Base-by-base conservation (phyloP, 2,888 invertebrate species). In the Euphydryas editha region DNA sequence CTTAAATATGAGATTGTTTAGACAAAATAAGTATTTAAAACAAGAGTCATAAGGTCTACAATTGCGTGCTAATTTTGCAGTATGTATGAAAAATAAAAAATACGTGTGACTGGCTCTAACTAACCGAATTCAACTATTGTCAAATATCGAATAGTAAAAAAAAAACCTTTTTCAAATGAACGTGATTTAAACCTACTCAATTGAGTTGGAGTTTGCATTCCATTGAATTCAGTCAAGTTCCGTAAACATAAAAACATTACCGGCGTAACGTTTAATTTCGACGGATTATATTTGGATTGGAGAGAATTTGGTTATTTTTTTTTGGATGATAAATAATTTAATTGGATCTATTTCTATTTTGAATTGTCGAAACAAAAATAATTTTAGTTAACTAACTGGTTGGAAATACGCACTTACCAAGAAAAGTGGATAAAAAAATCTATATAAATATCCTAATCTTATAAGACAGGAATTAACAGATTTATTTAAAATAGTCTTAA, bases 41-140 rank as follows among this genome's bases (percentile, higher is more conserved):
- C 24, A 17, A 36, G 13, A 1, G 1, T n/a, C 8, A 55, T 49
- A 59, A 62, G 58, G 36, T 56, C 36, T 37, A 65, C 46, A 62
- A 59, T 68, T 6, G 15, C 55, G 36, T 63, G 49, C 18, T 46
- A 17, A 46, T 42, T 2, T 1, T 11, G 10, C 15, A 39, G 44
- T 21, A 47, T 55, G 47, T 42, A 54, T 30, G 44, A 65, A 73
- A 72, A 77, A 77, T 72, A 76, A 72, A 68, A 68, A 76, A 73
- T 65, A 69, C 70, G 73, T 77, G 78, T 76, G 77, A 76, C 78
- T 73, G 65, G 75, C 75, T 77, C 71, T 80, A 82, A 81, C 81
- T 79, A 82, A 82, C 80, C 77, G 80, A 81, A 80, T 78, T 80
- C 79, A 79, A 77, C 76, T 75, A 78, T 81, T 80, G 78, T 79